phyloP scores from a whole-genome alignment of 2,113 vertebrate genomes.

The Probosciger aterrimus region DNA sequence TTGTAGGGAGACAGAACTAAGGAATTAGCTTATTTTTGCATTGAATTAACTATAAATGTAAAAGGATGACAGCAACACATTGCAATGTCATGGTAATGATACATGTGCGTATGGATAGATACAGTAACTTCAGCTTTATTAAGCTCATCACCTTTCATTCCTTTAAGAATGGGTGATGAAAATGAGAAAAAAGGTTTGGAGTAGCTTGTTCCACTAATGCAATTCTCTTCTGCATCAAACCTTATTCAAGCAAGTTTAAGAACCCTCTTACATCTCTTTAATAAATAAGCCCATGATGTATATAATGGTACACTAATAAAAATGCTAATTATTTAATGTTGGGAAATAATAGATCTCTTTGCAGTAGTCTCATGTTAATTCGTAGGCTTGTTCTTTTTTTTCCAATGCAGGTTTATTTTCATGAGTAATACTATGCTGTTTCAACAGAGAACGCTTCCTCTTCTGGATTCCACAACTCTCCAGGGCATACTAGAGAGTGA shows the following conservation, averaged over 20 bases:
- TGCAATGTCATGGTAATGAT: neutral
- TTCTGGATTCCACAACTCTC: constrained; percentile 57
- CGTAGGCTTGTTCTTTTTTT: neutral
- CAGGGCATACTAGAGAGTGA: constrained; percentile 13
- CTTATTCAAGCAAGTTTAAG: neutral
- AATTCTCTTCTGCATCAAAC: neutral
- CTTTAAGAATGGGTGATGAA: neutral
- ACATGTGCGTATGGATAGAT: neutral
- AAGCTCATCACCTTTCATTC: neutral
- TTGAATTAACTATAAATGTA: neutral
- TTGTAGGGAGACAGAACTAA: neutral
- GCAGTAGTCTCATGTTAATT: neutral
- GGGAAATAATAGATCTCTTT: constrained; percentile 7
- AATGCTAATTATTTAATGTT: constrained; percentile 38
- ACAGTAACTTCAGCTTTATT: neutral
- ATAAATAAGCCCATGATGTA: neutral
- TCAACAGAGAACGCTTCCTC: neutral
- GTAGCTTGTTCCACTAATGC: neutral
- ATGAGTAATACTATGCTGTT: constrained; percentile 19
- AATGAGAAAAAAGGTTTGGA: neutral
- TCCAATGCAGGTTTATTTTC: constrained; percentile 10
- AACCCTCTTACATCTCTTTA: neutral
- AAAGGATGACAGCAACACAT: neutral
- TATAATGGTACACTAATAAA: neutral
- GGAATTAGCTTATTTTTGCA: neutral